phyloP scores from a whole-genome alignment of 2,797 vertebrate genomes.

The Iguana delicatissima region DNA sequence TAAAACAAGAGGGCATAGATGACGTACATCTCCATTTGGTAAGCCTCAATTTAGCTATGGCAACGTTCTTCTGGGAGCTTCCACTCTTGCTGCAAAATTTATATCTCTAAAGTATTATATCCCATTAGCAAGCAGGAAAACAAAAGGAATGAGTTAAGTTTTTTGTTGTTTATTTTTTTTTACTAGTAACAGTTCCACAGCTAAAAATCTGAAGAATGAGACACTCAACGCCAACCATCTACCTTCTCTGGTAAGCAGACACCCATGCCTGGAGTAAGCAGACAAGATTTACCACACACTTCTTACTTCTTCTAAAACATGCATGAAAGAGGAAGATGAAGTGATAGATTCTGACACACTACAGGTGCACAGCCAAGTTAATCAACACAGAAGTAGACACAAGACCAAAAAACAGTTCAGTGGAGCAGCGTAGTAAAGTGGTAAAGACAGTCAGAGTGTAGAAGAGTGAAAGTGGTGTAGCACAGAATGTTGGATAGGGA shows the following conservation, averaged over 20 bases:
- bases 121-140: slow-evolving; percentile 48
- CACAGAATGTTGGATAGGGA: background rate
- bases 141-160: rapidly evolving
- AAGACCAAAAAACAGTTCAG: background rate
- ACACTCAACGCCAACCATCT: background rate
- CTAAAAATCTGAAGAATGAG: background rate
- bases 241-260: background rate
- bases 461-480: background rate
- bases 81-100: slow-evolving; percentile 56
- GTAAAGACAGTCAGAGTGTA: background rate
- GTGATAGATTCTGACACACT: slow-evolving; percentile 4
- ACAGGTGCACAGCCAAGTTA: background rate
- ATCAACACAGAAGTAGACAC: background rate
- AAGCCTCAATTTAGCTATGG: slow-evolving; percentile 53
- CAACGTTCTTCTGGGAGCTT: slow-evolving; percentile 55
- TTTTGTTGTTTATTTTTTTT: background rate
- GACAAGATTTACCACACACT: slow-evolving; percentile 32
- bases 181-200: background rate
- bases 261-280: background rate
- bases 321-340: slow-evolving; percentile 11
- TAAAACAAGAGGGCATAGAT: slow-evolving; percentile 49
- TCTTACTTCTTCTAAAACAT: background rate
- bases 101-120: slow-evolving; percentile 56
- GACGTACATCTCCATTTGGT: slow-evolving; percentile 62
- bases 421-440: background rate